Percentiles rank a stretch among this genome's conserved stretches.
These are phyloP conservation scores for Onchidella celtica DNA, from an alignment of 2,888 invertebrate species.

Conservation along the genomic window DNA sequence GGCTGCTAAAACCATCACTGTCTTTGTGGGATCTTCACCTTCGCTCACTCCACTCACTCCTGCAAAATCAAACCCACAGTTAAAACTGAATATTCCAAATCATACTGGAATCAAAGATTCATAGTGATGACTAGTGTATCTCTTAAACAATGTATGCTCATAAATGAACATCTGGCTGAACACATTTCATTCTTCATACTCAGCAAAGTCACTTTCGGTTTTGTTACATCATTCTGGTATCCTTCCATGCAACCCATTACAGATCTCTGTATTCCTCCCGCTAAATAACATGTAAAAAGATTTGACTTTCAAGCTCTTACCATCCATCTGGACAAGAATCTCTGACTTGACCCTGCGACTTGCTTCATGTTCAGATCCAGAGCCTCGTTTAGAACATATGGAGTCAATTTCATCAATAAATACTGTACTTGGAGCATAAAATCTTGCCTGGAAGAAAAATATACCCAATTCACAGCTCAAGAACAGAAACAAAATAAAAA, in stretches of 20 bases:
- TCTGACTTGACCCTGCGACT: conserved; percentile 98
- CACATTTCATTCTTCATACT: too few species aligned
- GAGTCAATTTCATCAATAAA: conserved; percentile 99
- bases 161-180: too few species aligned
- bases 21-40: conserved; percentile 75
- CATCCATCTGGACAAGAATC: conserved; percentile 99
- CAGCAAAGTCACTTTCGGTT: too few species aligned
- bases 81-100: too few species aligned
- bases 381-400: conserved; percentile 95
- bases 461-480: not conserved
- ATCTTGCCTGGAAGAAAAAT: conserved; percentile 87
- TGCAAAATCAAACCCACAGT: conserved; percentile 48
- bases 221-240: too few species aligned
- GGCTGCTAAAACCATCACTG: conserved; percentile 97
- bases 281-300: too few species aligned
- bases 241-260: too few species aligned
- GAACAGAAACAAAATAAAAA: too few species aligned
- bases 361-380: conserved; percentile 98
- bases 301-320: conserved; percentile 81
- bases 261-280: too few species aligned
- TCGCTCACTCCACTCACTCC: conserved; percentile 71
- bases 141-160: too few species aligned
- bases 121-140: too few species aligned
- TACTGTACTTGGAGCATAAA: conserved; percentile 98
- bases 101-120: too few species aligned